These are phyloP conservation scores for Stichopus chloronotus DNA, from an alignment of 35 echinoderm and acorn worm species.

Conservation along the genomic window DNA sequence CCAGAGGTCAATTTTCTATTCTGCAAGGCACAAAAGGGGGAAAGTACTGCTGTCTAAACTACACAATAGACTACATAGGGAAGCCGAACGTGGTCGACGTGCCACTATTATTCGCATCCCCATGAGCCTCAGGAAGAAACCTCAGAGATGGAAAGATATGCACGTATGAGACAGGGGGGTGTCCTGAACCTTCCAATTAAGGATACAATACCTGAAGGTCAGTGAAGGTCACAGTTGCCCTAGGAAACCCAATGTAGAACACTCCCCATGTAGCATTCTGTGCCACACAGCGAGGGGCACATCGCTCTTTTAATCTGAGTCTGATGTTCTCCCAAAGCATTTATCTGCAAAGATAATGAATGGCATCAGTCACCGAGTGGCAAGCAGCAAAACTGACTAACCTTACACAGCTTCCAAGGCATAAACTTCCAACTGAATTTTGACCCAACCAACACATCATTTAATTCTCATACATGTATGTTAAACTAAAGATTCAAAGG, in stretches of 20 bases:
- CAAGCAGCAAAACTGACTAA: background rate
- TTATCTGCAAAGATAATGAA: background rate
- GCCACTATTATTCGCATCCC: conserved; percentile 45
- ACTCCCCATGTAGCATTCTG: conserved; percentile 44
- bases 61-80: conserved; percentile 25
- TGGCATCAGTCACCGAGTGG: background rate
- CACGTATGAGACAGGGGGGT: conserved; percentile 42
- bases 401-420: no score
- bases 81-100: conserved; percentile 32
- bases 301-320: background rate
- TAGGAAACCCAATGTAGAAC: conserved; percentile 30
- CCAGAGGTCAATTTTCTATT: conserved; percentile 41
- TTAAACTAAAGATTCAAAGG: no score
- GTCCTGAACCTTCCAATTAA: conserved; percentile 51
- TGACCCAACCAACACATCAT: no score
- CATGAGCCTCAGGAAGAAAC: conserved; percentile 47
- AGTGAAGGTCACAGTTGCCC: conserved; percentile 30
- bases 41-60: conserved; percentile 22
- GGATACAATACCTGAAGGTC: conserved; percentile 52
- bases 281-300: conserved; percentile 31
- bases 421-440: no score
- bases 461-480: no score
- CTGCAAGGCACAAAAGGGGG: conserved; percentile 48
- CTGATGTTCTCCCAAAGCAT: background rate
- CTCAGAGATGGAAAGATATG: conserved; percentile 14